These are phyloP conservation scores for Exaiptasia diaphana DNA, from an alignment of 64 coral and sea anemone genomes.

Conservation along the genomic window DNA sequence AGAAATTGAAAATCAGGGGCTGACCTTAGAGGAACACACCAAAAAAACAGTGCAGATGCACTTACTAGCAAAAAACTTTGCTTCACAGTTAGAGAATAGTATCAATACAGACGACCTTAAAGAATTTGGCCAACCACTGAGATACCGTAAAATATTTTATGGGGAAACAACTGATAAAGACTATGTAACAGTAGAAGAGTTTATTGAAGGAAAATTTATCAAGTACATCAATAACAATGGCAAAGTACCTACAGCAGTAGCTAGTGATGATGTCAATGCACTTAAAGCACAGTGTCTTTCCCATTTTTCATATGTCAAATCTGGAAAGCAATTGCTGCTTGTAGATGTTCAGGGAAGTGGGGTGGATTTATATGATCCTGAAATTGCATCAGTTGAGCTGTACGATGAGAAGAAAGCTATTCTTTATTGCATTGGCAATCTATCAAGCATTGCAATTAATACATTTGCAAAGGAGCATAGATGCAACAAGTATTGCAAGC, in stretches of 20 bases:
- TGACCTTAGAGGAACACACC: slow-evolving; percentile 56
- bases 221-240: slow-evolving; percentile 67
- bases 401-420: slow-evolving; percentile 30
- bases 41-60: slow-evolving; percentile 58
- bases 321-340: slow-evolving; percentile 43
- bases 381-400: slow-evolving; percentile 47
- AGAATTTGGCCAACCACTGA: slow-evolving; percentile 35
- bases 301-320: slow-evolving; percentile 60
- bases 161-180: slow-evolving; percentile 7
- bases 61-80: slow-evolving; percentile 43
- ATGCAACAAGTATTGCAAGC: slow-evolving; percentile 56
- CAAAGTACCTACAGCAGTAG: slow-evolving; percentile 32
- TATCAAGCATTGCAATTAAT: slow-evolving; percentile 50
- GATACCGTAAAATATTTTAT: slow-evolving; percentile 28
- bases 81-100: slow-evolving; percentile 11
- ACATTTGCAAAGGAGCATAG: slow-evolving; percentile 30
- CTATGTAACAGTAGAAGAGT: slow-evolving; percentile 50
- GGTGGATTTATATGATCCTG: slow-evolving; percentile 59
- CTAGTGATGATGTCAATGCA: neutral
- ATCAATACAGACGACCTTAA: neutral
- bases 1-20: slow-evolving; percentile 2
- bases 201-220: slow-evolving; percentile 37
- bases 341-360: slow-evolving; percentile 60
- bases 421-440: slow-evolving; percentile 65
- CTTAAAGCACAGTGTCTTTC: slow-evolving; percentile 46